phyloP scores from a whole-genome alignment of 2,797 vertebrate species.

The Arremon aurantiirostris region DNA sequence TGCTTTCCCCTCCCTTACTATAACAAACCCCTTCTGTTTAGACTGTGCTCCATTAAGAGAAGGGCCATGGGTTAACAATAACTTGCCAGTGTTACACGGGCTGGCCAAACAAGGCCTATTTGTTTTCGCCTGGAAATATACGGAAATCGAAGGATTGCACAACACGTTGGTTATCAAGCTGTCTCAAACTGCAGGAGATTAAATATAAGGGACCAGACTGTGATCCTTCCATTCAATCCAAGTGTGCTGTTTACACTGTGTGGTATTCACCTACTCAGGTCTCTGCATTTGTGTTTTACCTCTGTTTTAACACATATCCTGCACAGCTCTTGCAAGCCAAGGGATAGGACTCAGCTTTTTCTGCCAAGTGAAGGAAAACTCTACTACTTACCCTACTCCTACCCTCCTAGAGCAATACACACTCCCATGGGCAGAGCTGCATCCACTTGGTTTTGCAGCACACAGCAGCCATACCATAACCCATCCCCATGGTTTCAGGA shows the following conservation, averaged over 20 bases:
- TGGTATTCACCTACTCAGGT: neutral
- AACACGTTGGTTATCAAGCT: conserved; percentile 45
- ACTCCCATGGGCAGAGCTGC: neutral
- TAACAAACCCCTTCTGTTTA: conserved; percentile 60
- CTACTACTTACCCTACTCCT: neutral
- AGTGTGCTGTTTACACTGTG: neutral
- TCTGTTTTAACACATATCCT: neutral
- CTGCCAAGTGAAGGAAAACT: neutral
- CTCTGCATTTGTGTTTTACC: neutral
- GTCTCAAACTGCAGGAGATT: conserved; percentile 33
- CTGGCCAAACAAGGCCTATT: conserved; percentile 42
- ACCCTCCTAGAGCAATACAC: neutral
- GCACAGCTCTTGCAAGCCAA: neutral
- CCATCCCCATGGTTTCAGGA: neutral
- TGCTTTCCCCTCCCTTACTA: neutral
- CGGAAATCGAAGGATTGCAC: conserved; percentile 42
- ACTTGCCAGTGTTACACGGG: conserved; percentile 9
- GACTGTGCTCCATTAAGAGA: conserved; percentile 23
- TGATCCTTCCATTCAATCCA: neutral
- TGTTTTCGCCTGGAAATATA: conserved; percentile 35
- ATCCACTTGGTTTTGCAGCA: neutral
- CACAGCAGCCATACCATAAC: neutral
- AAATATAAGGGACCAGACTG: neutral
- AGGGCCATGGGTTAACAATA: conserved; percentile 45
- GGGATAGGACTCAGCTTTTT: rapidly evolving